Base-by-base conservation (phyloP, 2,888 invertebrate genomes). In the Leucoptera coffeella region DNA sequence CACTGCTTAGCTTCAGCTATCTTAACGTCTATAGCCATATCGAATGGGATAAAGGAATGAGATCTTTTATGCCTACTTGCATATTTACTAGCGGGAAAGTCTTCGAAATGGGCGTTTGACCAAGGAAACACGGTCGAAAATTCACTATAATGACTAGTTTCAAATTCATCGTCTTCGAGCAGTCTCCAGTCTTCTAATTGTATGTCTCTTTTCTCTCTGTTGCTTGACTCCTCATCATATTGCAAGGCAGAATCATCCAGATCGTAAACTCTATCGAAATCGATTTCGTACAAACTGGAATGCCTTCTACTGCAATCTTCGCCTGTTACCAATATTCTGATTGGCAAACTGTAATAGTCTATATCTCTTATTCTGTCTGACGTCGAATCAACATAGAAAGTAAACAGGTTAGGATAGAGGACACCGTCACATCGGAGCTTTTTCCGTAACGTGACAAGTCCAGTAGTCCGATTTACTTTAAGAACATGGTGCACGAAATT, bases 371-470 rank as follows among this genome's bases (percentile, higher is more conserved):
- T 67, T 28, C 85, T 69, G 40, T 82, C 85, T 33, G 88, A 85
- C 26, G 84, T 85, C 17, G 90, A 90, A 50, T 91, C 90, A 32
- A 91, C 82, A 54, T 88, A 86, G 46, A 89, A 78, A 4, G 88
- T 89, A 51, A 91, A 89, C 29, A 90, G 73, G 42, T 84, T 84
- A 0, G 90, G 89, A 47, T 90, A 89, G 37, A 82, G 80, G 15
- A 86, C 73, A 33, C 88, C 88, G 42, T 87, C 82, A 55, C 90
- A 90, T 45, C 80, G 75, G 9, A 90, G 61, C 28, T 74, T 73
- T 42, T 82, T 80, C 35, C 79, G 75, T 19, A 90, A 61, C n/a
- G 77, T 77, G 29, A 89, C 82, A 35, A 80, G 76, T 10, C 89
- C 90, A 34, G 76, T 78, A 41, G 80, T 80, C 29, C 78, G 74